Evolutionary conservation across 1,140 invertebrate genomes (phyloP).

Genomic region (Penaeus chinensis): DNA sequence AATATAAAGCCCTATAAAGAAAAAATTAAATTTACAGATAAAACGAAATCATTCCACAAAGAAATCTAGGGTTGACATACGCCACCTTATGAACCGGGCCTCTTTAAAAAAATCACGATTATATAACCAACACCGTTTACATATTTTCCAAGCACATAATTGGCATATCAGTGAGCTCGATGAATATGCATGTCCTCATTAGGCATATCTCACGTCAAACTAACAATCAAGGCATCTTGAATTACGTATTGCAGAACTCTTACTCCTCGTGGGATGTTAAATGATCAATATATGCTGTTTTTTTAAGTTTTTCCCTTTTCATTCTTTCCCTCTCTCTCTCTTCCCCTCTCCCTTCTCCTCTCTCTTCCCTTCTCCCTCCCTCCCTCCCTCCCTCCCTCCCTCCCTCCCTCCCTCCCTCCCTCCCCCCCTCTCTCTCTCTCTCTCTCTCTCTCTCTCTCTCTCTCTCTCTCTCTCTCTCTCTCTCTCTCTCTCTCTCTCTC

Average conservation of each 20-base stretch:
- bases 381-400: not conserved
- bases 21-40: not conserved
- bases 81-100: too few species aligned
- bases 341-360: not conserved
- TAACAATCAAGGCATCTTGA: too few species aligned
- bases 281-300: not conserved
- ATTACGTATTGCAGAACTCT: too few species aligned
- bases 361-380: not conserved
- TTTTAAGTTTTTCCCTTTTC: not conserved
- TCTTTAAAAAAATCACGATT: too few species aligned
- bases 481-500: not conserved
- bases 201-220: too few species aligned
- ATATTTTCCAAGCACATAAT: too few species aligned
- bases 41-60: not conserved
- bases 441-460: not conserved
- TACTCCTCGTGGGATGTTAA: too few species aligned
- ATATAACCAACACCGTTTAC: too few species aligned
- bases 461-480: not conserved
- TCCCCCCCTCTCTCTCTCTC: too few species aligned
- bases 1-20: not conserved
- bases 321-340: too few species aligned
- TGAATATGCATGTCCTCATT: not conserved
- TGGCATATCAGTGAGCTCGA: too few species aligned
- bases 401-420: not conserved
- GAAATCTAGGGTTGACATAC: too few species aligned